These are phyloP conservation scores for Aurelia coerulea DNA, from an alignment of 30 jellyfish, hydroid and myxozoan species.

Conservation along the genomic window DNA sequence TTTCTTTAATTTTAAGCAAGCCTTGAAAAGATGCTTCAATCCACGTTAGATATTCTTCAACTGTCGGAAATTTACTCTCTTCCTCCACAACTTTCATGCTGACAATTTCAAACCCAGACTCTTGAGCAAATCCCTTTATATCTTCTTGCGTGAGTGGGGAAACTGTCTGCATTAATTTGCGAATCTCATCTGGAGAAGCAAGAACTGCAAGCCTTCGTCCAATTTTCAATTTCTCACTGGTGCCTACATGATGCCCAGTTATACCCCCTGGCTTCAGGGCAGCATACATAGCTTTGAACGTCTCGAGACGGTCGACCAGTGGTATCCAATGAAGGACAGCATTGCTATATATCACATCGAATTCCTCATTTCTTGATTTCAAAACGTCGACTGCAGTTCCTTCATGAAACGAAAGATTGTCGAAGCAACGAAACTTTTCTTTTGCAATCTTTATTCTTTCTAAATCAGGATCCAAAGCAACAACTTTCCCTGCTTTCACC, in stretches of 20 bases:
- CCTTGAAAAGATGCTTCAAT: neutral
- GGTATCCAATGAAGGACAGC: slow-evolving; percentile 86
- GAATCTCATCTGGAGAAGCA: neutral
- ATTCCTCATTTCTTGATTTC: slow-evolving; percentile 9
- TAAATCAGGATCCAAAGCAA: slow-evolving; percentile 75
- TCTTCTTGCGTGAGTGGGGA: slow-evolving; percentile 7
- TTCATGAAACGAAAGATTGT: slow-evolving; percentile 34
- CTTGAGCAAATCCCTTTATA: neutral
- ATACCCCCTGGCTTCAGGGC: slow-evolving; percentile 74
- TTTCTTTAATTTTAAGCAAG: neutral
- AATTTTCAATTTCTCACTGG: neutral
- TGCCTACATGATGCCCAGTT: slow-evolving; percentile 1
- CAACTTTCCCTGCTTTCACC: slow-evolving; percentile 68
- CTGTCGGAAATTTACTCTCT: neutral
- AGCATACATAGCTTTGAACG: slow-evolving; percentile 38
- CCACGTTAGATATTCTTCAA: slow-evolving; percentile 19
- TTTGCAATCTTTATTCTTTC: slow-evolving; percentile 65
- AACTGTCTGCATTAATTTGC: no score
- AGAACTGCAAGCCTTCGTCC: neutral
- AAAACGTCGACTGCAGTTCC: slow-evolving; percentile 66
- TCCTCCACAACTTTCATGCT: neutral
- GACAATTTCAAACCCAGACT: neutral
- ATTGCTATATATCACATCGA: slow-evolving; percentile 54
- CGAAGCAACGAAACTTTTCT: neutral
- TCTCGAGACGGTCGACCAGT: slow-evolving; percentile 43